These are phyloP conservation scores for Coendou prehensilis DNA, from an alignment of 2,797 vertebrate species.

Conservation along the genomic window DNA sequence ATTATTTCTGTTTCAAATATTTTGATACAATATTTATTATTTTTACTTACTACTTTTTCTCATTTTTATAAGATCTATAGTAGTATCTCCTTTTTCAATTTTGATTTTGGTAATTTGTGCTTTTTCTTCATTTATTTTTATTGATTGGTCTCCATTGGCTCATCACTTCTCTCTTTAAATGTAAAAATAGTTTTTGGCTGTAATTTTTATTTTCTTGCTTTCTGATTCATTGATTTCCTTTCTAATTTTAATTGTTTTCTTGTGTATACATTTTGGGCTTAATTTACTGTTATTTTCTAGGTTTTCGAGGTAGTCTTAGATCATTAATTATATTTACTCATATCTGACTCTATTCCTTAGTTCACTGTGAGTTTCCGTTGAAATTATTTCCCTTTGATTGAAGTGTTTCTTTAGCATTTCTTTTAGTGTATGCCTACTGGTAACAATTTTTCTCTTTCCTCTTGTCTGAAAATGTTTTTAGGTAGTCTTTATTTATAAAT, in stretches of 20 bases:
- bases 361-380: background rate
- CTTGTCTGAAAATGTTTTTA: background rate
- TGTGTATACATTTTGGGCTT: background rate
- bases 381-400: background rate
- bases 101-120: background rate
- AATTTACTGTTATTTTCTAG: background rate
- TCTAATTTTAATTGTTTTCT: background rate
- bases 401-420: background rate
- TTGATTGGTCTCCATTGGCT: background rate
- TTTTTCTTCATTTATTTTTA: background rate
- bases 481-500: background rate
- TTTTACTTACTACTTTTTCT: background rate
- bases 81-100: background rate
- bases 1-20: background rate
- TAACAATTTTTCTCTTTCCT: background rate
- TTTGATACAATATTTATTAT: background rate
- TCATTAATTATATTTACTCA: background rate
- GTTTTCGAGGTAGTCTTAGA: background rate
- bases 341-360: background rate
- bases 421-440: background rate
- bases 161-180: background rate
- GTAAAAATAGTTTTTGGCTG: background rate
- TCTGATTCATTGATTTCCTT: background rate
- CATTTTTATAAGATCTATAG: background rate
- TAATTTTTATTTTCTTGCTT: slow-evolving; percentile 14